A percentile compares a stretch with the other conserved stretches of the same genome.
phyloP scores from a whole-genome alignment of 2,113 vertebrate species.

The Notechis scutatus region DNA sequence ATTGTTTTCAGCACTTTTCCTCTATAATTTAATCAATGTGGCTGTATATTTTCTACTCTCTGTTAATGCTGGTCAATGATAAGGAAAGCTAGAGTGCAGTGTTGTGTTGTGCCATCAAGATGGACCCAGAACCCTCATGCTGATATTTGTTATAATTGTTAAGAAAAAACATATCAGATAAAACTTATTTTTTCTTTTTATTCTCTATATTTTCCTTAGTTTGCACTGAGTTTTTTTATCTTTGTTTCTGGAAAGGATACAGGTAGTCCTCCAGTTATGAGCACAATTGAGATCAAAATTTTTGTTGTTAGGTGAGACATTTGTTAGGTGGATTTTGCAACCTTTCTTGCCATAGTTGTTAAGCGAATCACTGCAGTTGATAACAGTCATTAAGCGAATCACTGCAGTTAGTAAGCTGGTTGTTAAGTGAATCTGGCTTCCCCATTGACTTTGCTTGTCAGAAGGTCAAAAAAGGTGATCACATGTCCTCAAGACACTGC shows the following conservation, averaged over 20 bases:
- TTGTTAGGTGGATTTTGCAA: too few relatives aligned
- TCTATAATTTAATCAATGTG: background rate
- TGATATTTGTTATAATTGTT: background rate
- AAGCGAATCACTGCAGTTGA: too few relatives aligned
- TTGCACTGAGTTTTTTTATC: background rate
- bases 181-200: background rate
- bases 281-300: too few relatives aligned
- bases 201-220: background rate
- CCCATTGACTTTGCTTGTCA: too few relatives aligned
- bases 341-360: too few relatives aligned
- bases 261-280: background rate
- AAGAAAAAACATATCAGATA: background rate
- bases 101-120: background rate
- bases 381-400: too few relatives aligned
- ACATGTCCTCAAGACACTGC: too few relatives aligned
- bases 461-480: too few relatives aligned
- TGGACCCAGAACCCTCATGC: background rate
- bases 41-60: background rate
- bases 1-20: background rate
- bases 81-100: background rate
- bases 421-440: too few relatives aligned
- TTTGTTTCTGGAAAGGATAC: background rate
- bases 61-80: background rate
- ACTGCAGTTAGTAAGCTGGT: too few relatives aligned
- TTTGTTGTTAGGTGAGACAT: too few relatives aligned